Percentiles rank a stretch among this genome's conserved stretches.
Conservation (phyloP, 2,797 vertebrate genomes). For the Myotis myotis region DNA sequence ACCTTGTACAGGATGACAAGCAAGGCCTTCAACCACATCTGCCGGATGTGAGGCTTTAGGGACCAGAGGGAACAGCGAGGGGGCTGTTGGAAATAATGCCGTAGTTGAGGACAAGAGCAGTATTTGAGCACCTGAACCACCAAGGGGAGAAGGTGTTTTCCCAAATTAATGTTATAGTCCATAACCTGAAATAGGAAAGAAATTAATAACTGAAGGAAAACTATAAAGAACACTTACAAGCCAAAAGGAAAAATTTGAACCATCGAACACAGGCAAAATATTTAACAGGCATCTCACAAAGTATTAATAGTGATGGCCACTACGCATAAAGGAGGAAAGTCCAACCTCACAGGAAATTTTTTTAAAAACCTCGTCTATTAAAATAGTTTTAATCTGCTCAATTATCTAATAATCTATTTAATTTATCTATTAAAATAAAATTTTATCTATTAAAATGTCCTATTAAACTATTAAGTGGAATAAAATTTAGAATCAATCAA, state of each 20-base stretch:
- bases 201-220: constrained; percentile 63
- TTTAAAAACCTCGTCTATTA: background rate
- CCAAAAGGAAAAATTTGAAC: background rate
- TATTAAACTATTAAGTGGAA: background rate
- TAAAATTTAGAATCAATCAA: background rate
- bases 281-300: background rate
- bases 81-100: constrained; percentile 99
- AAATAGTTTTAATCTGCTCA: background rate
- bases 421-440: background rate
- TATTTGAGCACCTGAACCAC: constrained; percentile 99
- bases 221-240: background rate
- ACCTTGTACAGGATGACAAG: constrained; percentile 99
- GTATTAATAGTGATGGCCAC: background rate
- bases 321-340: background rate
- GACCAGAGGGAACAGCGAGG: constrained; percentile 98
- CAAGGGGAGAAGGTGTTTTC: constrained; percentile 97
- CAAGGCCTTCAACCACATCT: constrained; percentile 98
- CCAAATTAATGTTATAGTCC: constrained; percentile 97
- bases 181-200: constrained; percentile 90
- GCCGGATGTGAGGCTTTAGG: constrained; percentile 95
- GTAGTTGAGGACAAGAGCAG: constrained; percentile 96
- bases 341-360: background rate
- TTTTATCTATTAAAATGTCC: background rate
- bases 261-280: background rate
- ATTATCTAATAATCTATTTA: background rate